phyloP scores from a whole-genome alignment of 2,888 invertebrate species.

The Portevinia maculata region DNA sequence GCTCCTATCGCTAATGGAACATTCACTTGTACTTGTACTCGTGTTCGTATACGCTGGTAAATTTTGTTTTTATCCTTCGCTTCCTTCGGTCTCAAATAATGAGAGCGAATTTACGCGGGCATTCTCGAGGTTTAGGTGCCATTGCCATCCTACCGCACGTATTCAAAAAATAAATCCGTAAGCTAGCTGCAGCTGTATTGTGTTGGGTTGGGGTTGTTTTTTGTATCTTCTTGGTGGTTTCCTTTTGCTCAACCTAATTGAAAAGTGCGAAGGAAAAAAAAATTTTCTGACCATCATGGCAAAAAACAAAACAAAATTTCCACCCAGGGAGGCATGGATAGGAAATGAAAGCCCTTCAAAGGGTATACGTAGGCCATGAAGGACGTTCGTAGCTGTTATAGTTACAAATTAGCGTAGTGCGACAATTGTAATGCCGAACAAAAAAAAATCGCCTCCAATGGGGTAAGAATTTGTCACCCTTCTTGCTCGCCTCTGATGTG shows the following conservation, averaged over 20 bases:
- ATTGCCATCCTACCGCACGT: slow-evolving; percentile 16
- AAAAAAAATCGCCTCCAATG: slow-evolving; percentile 9
- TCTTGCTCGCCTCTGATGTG: not conserved
- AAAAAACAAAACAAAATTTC: not conserved
- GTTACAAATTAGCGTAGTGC: slow-evolving; percentile 5
- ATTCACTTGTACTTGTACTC: not conserved
- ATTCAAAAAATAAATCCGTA: slow-evolving; percentile 14
- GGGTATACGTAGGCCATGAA: not conserved
- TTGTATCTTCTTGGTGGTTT: slow-evolving; percentile 17
- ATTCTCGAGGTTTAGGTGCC: slow-evolving; percentile 47
- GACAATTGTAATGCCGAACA: slow-evolving; percentile 4
- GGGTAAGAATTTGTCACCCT: slow-evolving; percentile 11
- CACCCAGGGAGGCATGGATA: not conserved
- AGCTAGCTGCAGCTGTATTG: not conserved
- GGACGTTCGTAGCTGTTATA: not conserved
- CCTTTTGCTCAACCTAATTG: slow-evolving; percentile 65
- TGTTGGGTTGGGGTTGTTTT: not conserved
- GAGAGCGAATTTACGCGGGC: slow-evolving; percentile 60
- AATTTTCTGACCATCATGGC: slow-evolving; percentile 14
- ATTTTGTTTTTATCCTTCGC: slow-evolving; percentile 12
- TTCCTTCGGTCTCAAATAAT: slow-evolving; percentile 5
- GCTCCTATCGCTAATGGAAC: slow-evolving; percentile 32
- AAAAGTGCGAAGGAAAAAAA: slow-evolving; percentile 49
- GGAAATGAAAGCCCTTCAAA: slow-evolving; percentile 2
- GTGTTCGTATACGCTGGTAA: too few species aligned